Evolutionary conservation across 1,140 invertebrate species (phyloP).

Genomic region (Mercenaria mercenaria): DNA sequence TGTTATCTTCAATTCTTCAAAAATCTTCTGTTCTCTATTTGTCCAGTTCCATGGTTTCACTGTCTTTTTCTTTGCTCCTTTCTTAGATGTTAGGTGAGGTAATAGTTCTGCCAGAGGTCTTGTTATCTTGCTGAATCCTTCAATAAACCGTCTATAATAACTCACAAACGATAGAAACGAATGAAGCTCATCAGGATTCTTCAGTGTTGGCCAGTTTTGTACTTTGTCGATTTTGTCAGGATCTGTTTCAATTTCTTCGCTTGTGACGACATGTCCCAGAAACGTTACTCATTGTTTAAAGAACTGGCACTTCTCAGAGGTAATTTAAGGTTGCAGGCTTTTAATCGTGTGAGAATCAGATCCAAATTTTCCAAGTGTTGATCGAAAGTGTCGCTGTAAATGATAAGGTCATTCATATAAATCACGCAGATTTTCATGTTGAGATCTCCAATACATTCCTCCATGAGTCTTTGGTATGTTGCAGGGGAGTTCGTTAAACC

Average conservation of each 20-base stretch:
- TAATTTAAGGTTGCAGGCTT: conserved; percentile 56
- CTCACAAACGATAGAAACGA: conserved; percentile 76
- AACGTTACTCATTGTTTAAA: conserved; percentile 74
- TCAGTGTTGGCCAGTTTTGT: conserved; percentile 75
- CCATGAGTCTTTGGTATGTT: too few relatives aligned
- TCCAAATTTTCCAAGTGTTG: too few relatives aligned
- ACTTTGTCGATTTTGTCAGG: too few relatives aligned
- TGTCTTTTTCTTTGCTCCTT: too few relatives aligned
- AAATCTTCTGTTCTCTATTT: conserved; percentile 62
- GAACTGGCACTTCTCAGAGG: conserved; percentile 80
- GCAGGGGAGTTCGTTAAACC: conserved; percentile 40
- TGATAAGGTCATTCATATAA: conserved; percentile 68
- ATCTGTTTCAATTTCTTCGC: too few relatives aligned
- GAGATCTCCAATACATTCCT: conserved; percentile 56
- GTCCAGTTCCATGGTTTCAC: too few relatives aligned
- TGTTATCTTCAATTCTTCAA: conserved; percentile 67
- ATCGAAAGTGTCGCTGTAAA: too few relatives aligned
- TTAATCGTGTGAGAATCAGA: too few relatives aligned
- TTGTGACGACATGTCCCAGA: conserved; percentile 73
- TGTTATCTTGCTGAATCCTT: too few relatives aligned
- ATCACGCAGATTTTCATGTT: conserved; percentile 52
- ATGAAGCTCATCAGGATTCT: too few relatives aligned
- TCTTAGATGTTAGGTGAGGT: conserved; percentile 30
- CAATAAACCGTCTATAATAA: conserved; percentile 65
- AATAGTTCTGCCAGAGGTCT: conserved; percentile 62